Conservation (phyloP, 2,888 invertebrate species). For the Erebia epiphron region DNA sequence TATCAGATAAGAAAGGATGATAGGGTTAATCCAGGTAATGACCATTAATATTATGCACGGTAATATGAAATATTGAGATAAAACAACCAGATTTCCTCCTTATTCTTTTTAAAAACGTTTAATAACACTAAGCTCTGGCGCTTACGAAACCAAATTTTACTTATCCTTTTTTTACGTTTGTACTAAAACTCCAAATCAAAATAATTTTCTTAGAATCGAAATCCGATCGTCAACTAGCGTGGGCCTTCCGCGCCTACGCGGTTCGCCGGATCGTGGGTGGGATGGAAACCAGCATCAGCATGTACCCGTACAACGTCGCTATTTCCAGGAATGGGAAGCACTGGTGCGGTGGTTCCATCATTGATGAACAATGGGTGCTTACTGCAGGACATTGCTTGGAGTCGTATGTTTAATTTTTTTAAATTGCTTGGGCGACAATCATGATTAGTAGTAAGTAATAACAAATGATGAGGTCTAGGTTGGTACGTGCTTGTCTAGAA, state of each 20-base stretch:
- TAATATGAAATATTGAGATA: neutral
- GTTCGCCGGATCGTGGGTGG: slow-evolving; percentile 73
- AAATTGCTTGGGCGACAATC: no score
- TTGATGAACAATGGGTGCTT: slow-evolving; percentile 78
- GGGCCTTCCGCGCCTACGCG: slow-evolving; percentile 70
- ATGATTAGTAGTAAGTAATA: no score
- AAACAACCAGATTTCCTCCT: no score
- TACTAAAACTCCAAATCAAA: neutral
- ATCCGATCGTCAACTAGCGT: slow-evolving; percentile 60
- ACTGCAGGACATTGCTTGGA: slow-evolving; percentile 77
- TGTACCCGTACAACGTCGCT: slow-evolving; percentile 76
- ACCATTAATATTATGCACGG: neutral
- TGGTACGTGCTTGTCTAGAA: no score
- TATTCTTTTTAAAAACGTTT: no score
- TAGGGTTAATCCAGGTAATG: slow-evolving; percentile 51
- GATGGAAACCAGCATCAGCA: slow-evolving; percentile 73
- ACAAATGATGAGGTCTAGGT: no score
- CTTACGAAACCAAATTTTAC: no score
- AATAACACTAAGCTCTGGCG: no score
- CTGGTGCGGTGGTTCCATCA: slow-evolving; percentile 75
- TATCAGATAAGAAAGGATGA: slow-evolving; percentile 57
- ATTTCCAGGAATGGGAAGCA: slow-evolving; percentile 68
- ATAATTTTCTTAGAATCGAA: slow-evolving; percentile 49
- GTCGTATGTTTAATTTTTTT: slow-evolving; percentile 55
- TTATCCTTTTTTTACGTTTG: neutral